phyloP scores from a whole-genome alignment of 2,113 vertebrate genomes.

The Pollachius pollachius region DNA sequence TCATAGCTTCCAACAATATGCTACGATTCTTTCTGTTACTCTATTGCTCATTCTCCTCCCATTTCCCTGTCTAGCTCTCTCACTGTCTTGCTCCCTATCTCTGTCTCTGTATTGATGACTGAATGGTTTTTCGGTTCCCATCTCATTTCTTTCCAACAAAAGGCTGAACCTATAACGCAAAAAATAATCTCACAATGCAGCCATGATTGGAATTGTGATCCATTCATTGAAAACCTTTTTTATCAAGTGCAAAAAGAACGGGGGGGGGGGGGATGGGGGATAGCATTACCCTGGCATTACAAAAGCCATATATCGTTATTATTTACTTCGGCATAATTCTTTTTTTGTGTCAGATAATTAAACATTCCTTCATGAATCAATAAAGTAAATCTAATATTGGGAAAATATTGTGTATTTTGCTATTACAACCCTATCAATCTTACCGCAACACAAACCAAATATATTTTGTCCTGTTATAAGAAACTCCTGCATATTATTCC shows the following conservation, averaged over 20 bases:
- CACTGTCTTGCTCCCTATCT: background rate
- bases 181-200: too few species aligned
- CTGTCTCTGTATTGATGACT: background rate
- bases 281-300: too few species aligned
- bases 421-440: background rate
- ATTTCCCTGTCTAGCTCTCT: background rate
- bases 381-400: background rate
- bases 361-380: background rate
- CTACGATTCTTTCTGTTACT: too few species aligned
- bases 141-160: background rate
- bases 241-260: too few species aligned
- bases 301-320: too few species aligned
- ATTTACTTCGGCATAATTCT: background rate
- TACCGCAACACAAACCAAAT: constrained; percentile 6
- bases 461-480: constrained; percentile 41
- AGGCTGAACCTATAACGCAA: too few species aligned
- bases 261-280: too few species aligned
- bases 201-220: too few species aligned
- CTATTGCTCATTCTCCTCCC: too few species aligned
- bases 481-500: too few species aligned
- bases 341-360: background rate
- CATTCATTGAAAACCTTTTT: too few species aligned
- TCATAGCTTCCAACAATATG: too few species aligned
- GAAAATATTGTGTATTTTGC: background rate
- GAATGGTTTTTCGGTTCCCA: background rate